Base-by-base conservation (phyloP, 2,888 invertebrate genomes). In the Girardia tigrina region DNA sequence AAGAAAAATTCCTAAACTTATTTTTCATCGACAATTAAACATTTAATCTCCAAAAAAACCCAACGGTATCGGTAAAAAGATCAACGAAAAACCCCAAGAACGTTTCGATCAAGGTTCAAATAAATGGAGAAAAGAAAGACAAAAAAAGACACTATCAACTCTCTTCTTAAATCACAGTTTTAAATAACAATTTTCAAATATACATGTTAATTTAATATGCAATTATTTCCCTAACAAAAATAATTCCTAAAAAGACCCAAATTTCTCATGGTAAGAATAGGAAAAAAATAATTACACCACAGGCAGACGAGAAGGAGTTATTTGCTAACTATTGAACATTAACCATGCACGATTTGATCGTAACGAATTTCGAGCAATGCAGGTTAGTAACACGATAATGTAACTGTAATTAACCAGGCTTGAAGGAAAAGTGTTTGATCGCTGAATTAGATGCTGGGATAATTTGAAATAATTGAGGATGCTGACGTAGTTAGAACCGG, bases 301-400 rank as follows among this genome's bases (percentile, higher is more conserved):
- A 20, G 23, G 56, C 56, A 56, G 56, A 56, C 56, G 56, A 56
- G 56, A 56, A 23, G 4, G 56, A 56, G 23, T 56, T 56, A 56
- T 56, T 56, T 56, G 56, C 56, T 56, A 56, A 56, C 56, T 56
- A 23, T 20, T n/a, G 56, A 56, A 56, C 56, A 56, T 56, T 56
- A 56, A 12, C 56, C 56, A 56, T 8, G 56, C 56, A 56, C 56
- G 56, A 56, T 56, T 56, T 56, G 56, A 56, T 56, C 56, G 56
- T 56, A n/a, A 56, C 6, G 23, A 56, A 56, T 56, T 56, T 16
- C 56, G 8, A 56, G 56, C n/a, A 56, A 56, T 23, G 56, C 56
- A 56, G 56, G 56, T 56, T 56, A 56, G 56, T 56, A 56, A 56
- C 56, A 56, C 56, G 56, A 56, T 56, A 56, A 56, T 56, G 56